These are phyloP conservation scores for Nannoperca obscura DNA, from an alignment of 2,797 vertebrate genomes.

Conservation along the genomic window DNA sequence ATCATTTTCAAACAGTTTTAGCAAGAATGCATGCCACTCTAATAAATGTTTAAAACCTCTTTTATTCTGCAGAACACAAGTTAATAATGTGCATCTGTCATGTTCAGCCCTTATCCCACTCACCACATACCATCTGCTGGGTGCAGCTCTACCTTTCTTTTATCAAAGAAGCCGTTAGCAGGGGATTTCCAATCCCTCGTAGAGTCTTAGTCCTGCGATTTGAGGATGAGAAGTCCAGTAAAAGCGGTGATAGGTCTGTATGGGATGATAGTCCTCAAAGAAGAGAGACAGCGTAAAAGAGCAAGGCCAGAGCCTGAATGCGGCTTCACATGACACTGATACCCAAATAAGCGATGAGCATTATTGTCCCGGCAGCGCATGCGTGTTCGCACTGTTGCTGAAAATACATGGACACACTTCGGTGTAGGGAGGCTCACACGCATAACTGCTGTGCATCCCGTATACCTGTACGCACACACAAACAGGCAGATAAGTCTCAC, in stretches of 20 bases:
- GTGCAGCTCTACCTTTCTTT: slow-evolving; percentile 72
- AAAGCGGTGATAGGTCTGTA: slow-evolving; percentile 29
- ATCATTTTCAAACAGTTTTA: not conserved
- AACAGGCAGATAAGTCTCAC: slow-evolving; percentile 27
- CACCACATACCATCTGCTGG: slow-evolving; percentile 80
- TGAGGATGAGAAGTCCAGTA: slow-evolving; percentile 50
- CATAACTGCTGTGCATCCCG: slow-evolving; percentile 4
- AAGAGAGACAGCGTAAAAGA: slow-evolving; percentile 7
- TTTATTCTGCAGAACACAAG: slow-evolving; percentile 45
- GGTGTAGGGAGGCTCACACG: not conserved
- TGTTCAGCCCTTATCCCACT: slow-evolving; percentile 69
- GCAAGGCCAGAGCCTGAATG: slow-evolving; percentile 28
- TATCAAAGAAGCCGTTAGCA: slow-evolving; percentile 74
- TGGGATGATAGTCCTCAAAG: slow-evolving; percentile 30
- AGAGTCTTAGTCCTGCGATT: slow-evolving; percentile 45
- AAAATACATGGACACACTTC: slow-evolving; percentile 27
- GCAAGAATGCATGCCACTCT: slow-evolving; percentile 4
- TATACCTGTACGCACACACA: not conserved
- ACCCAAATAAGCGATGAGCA: slow-evolving; percentile 52
- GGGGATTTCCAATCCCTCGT: slow-evolving; percentile 73
- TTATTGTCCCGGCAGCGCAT: slow-evolving; percentile 53
- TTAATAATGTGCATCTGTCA: slow-evolving; percentile 65
- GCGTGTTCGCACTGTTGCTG: slow-evolving; percentile 38
- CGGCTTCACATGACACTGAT: slow-evolving; percentile 25
- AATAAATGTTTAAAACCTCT: slow-evolving; percentile 48